A percentile compares a stretch with the other conserved stretches of the same genome.
These are phyloP conservation scores for Myxocyprinus asiaticus DNA, from an alignment of 2,113 vertebrate genomes.

Conservation along the genomic window DNA sequence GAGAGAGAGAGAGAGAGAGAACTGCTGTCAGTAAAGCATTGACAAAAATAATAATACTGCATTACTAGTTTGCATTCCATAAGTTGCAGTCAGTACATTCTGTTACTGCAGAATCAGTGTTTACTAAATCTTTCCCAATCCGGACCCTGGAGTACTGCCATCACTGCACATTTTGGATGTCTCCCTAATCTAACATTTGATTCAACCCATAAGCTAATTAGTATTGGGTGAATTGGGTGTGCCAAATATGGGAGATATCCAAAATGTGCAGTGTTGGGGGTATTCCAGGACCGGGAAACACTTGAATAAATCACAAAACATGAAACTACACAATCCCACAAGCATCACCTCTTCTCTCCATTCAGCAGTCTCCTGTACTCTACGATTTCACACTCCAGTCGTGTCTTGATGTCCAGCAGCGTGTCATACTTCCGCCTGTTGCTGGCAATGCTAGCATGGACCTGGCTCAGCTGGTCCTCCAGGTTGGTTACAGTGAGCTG, in stretches of 20 bases:
- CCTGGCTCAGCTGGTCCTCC: constrained; percentile 78
- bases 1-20: neutral
- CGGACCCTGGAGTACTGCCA: too few relatives aligned
- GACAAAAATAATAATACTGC: too few relatives aligned
- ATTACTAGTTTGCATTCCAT: neutral
- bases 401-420: constrained; percentile 86
- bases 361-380: constrained; percentile 87
- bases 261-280: too few relatives aligned
- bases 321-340: neutral
- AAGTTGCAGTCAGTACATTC: neutral
- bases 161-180: too few relatives aligned
- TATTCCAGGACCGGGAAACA: neutral
- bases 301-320: neutral
- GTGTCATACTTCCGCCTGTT: constrained; percentile 83
- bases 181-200: too few relatives aligned
- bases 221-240: too few relatives aligned
- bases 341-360: constrained; percentile 73
- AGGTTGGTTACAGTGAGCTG: constrained; percentile 77
- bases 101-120: neutral
- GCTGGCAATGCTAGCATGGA: constrained; percentile 75
- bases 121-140: too few relatives aligned
- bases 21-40: neutral
- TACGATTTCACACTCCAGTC: constrained; percentile 86
- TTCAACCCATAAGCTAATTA: too few relatives aligned
- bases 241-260: too few relatives aligned